phyloP scores from a whole-genome alignment of 2,888 invertebrate species.

The Antheraea assamensis region DNA sequence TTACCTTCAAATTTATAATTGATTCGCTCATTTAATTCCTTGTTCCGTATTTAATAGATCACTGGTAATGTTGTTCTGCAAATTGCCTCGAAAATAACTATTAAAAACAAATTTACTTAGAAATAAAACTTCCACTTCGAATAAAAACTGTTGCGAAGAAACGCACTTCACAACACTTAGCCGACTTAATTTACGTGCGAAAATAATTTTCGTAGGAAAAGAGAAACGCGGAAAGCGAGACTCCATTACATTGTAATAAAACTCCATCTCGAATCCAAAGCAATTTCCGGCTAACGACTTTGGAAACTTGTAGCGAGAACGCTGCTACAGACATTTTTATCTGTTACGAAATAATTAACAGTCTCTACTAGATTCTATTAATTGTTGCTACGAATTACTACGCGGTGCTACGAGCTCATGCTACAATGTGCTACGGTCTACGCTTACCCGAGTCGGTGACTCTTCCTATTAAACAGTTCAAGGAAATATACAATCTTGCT shows the following conservation, averaged over 20 bases:
- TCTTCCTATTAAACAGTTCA: too few relatives aligned
- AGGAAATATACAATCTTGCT: too few relatives aligned
- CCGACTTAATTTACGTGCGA: neutral
- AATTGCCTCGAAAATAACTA: neutral
- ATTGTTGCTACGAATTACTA: neutral
- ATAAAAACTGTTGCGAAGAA: neutral
- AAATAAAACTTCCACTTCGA: neutral
- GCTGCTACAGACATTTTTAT: neutral
- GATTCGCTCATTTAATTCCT: neutral
- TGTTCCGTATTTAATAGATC: neutral
- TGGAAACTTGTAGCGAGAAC: constrained; percentile 1
- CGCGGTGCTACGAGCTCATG: neutral
- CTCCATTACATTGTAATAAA: constrained; percentile 13
- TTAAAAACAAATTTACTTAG: neutral
- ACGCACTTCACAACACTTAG: constrained; percentile 2
- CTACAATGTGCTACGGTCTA: neutral
- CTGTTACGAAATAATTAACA: neutral
- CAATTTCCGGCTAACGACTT: constrained; percentile 2
- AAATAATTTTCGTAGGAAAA: constrained; percentile 1
- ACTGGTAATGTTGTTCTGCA: neutral
- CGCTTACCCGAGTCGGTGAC: neutral
- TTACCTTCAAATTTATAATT: neutral
- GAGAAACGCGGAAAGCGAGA: constrained; percentile 6
- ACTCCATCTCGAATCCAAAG: neutral
- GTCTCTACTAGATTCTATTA: neutral